These are phyloP conservation scores for Phengaris arion DNA, from an alignment of 2,888 invertebrate species.

Conservation along the genomic window DNA sequence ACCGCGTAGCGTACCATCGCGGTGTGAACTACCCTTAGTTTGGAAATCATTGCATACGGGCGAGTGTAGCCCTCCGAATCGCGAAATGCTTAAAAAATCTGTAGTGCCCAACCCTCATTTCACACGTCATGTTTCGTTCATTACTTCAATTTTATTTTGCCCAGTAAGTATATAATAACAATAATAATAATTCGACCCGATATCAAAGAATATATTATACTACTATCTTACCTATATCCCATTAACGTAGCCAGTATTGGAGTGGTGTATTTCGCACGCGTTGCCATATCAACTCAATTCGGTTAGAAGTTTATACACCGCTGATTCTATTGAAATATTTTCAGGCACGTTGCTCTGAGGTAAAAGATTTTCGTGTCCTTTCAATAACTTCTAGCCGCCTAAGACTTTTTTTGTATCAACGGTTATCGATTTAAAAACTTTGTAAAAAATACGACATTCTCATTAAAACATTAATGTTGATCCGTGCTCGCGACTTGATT, in stretches of 20 bases:
- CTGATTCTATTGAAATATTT: conserved; percentile 18
- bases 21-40: no score
- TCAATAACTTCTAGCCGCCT: conserved; percentile 10
- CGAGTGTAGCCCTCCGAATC: no score
- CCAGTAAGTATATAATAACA: not conserved
- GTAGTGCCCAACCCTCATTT: not conserved
- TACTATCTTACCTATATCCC: not conserved
- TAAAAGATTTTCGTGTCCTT: not conserved
- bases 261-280: conserved; percentile 6
- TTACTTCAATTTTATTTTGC: not conserved
- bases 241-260: not conserved
- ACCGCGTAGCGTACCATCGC: no score
- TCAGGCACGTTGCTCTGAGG: not conserved
- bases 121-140: not conserved
- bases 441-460: not conserved
- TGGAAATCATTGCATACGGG: no score
- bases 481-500: no score
- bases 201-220: not conserved
- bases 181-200: conserved; percentile 14
- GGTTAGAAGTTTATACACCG: conserved; percentile 9
- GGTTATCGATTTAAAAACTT: not conserved
- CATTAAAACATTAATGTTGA: no score
- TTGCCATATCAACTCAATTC: conserved; percentile 18
- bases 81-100: no score
- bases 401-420: conserved; percentile 5